Conservation (phyloP, 2,888 invertebrate species). For the Hypomecis atomaria region DNA sequence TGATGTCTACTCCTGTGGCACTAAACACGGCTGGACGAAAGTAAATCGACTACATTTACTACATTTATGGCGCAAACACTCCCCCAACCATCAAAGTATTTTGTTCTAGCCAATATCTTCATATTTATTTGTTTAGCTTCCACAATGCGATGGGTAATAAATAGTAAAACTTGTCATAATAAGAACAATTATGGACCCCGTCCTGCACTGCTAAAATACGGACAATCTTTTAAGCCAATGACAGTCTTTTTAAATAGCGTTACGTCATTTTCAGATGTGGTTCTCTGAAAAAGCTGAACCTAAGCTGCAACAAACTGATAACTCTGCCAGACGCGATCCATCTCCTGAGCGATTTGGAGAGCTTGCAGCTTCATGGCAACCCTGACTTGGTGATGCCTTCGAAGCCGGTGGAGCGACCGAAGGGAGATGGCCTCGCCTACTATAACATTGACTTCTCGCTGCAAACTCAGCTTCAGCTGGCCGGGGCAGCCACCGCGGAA, state of each 20-base stretch:
- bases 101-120: too few species aligned
- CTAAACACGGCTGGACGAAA: too few species aligned
- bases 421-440: slow-evolving; percentile 93
- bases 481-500: slow-evolving; percentile 93
- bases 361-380: slow-evolving; percentile 96
- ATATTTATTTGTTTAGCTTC: too few species aligned
- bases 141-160: too few species aligned
- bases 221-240: too few species aligned
- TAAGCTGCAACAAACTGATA: slow-evolving; percentile 96
- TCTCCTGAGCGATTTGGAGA: slow-evolving; percentile 94
- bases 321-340: slow-evolving; percentile 99
- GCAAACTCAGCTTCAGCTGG: slow-evolving; percentile 95
- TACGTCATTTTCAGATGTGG: slow-evolving; percentile 88
- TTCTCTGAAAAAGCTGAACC: slow-evolving; percentile 94
- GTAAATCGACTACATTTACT: too few species aligned
- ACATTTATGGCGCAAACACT: too few species aligned
- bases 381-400: slow-evolving; percentile 97
- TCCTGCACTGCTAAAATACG: too few species aligned
- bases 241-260: neutral
- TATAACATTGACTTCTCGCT: slow-evolving; percentile 99
- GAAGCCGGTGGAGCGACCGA: slow-evolving; percentile 93
- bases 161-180: too few species aligned
- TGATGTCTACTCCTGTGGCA: too few species aligned
- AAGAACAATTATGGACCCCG: too few species aligned
- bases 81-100: too few species aligned